phyloP scores from a whole-genome alignment of 2,888 invertebrate genomes.

The Cecidostiba fungosa region DNA sequence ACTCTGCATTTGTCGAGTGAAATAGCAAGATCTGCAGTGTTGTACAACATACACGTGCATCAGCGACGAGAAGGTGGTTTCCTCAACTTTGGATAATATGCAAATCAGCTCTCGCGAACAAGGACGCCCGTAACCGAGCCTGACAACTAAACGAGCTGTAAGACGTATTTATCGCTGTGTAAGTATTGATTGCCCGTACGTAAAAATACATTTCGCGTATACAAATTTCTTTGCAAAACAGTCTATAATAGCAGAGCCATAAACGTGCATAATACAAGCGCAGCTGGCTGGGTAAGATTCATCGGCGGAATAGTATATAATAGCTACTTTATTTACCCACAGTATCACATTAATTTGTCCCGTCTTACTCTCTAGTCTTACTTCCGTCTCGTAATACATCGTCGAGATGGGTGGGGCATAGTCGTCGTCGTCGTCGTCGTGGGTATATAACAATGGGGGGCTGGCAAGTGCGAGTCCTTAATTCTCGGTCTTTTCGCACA shows the following conservation, averaged over 20 bases:
- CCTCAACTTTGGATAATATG: slow-evolving; percentile 76
- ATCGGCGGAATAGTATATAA: neutral
- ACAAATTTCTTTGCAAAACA: too few species aligned
- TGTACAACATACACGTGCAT: neutral
- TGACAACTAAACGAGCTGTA: slow-evolving; percentile 70
- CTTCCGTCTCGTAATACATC: slow-evolving; percentile 52
- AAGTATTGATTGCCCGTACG: too few species aligned
- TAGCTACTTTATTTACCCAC: slow-evolving; percentile 44
- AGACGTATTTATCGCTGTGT: slow-evolving; percentile 79
- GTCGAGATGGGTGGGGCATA: neutral
- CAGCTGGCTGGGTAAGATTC: neutral
- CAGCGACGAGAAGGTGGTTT: slow-evolving; percentile 24
- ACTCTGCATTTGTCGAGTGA: slow-evolving; percentile 13
- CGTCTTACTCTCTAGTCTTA: slow-evolving; percentile 45
- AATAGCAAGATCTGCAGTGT: neutral
- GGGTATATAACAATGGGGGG: slow-evolving; percentile 20
- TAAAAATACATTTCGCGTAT: too few species aligned
- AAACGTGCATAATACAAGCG: neutral
- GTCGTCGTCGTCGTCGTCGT: neutral
- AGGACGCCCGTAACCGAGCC: slow-evolving; percentile 74
- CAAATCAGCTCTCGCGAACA: slow-evolving; percentile 71
- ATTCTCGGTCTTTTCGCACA: slow-evolving; percentile 58
- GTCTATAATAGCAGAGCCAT: neutral
- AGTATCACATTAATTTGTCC: slow-evolving; percentile 48
- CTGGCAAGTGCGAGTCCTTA: slow-evolving; percentile 48